Evolutionary conservation across 1,140 invertebrate genomes (phyloP).

Genomic region (Ostrea denselamellosa): DNA sequence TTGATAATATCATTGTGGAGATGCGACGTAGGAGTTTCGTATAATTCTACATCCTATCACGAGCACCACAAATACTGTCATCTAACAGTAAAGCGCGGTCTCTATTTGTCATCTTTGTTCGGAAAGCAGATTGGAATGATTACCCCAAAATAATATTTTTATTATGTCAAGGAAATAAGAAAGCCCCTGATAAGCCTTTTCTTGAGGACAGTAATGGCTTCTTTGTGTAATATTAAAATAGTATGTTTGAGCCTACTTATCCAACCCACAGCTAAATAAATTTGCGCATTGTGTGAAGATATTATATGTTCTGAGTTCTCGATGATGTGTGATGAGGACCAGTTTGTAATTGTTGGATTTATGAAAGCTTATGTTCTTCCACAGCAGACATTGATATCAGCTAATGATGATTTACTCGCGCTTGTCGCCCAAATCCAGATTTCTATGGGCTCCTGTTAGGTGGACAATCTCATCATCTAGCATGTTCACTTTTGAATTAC

Average conservation of each 20-base stretch:
- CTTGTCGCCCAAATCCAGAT: background rate
- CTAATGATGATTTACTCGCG: background rate
- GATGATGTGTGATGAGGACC: background rate
- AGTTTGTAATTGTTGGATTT: constrained; percentile 6
- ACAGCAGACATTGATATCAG: background rate
- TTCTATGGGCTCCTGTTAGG: background rate
- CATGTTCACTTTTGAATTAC: background rate
- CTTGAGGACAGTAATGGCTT: background rate
- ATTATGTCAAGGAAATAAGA: background rate
- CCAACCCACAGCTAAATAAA: background rate
- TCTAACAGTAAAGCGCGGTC: too few relatives aligned
- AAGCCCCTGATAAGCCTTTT: background rate
- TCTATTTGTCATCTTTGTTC: too few relatives aligned
- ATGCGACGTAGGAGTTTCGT: too few relatives aligned
- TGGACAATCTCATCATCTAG: constrained; percentile 15
- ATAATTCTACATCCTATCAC: too few relatives aligned
- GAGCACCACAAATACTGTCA: too few relatives aligned
- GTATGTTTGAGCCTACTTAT: background rate
- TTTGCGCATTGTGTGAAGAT: background rate
- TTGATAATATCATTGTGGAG: too few relatives aligned
- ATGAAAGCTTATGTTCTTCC: background rate
- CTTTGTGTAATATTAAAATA: background rate
- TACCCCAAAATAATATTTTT: background rate
- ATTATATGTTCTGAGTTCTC: background rate
- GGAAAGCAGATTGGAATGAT: background rate